Evolutionary conservation across 2,113 vertebrate genomes (phyloP), one percentile per base, ranked within the genome.

Genomic region (Nymphicus hollandicus): DNA sequence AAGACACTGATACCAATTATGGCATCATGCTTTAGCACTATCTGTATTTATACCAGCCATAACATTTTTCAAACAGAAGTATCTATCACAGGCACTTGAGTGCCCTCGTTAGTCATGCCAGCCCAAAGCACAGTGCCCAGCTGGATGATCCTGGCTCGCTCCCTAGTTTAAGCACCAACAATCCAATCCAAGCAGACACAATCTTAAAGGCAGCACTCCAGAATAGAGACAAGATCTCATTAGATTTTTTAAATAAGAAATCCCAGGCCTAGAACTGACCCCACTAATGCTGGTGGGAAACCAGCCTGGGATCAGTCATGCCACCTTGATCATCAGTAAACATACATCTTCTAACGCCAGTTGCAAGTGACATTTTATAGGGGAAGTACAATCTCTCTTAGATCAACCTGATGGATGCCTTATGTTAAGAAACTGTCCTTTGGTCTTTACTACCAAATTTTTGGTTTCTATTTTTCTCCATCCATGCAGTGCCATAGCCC

Each of bases 51-150:
- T 2, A 46, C 12, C 4, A 71, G 19, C 25, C 27, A 16, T 17
- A n/a, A 47, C 0, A 0, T 39, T 69, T 80, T 89, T n/a, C 56
- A 46, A 35, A 53, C 0, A 0, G 29, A 55, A 16, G 17, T 25
- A 71, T 6, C 10, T 28, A 71, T 6, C 10, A 24, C 17, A 37
- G 52, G 31, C 72, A 81, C 9, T 6, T 4, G 19, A 22, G 1
- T 13, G 19, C 11, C 71, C 76, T 70, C 2, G 1, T 49, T 63
- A 53, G 68, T 31, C 55, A 56, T 5, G 29, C 43, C 35, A 70
- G 50, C 64, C 80, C 50, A 65, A 83, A 90, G 27, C 71, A 66
- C 2, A 3, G 39, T 6, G 27, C 39, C 73, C 49, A 35, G 81
- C 0, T 69, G 63, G 78, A 80, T 76, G 69, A 95, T 80, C 60